These are phyloP conservation scores for Argyresthia albistria DNA, from an alignment of 2,888 invertebrate genomes.

Conservation along the genomic window DNA sequence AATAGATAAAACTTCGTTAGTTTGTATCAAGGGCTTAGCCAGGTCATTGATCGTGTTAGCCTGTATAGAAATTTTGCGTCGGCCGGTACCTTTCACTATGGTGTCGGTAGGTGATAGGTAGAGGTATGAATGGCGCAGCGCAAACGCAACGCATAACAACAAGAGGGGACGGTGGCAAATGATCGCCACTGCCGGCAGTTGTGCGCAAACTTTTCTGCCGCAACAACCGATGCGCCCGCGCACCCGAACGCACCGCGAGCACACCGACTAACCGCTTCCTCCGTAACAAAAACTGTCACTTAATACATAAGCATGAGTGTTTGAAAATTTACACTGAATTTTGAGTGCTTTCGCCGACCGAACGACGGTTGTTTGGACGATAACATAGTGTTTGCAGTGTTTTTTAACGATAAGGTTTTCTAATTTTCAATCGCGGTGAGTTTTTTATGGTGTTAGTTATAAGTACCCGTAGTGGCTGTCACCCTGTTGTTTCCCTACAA, in stretches of 20 bases:
- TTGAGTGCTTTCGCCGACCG: background rate
- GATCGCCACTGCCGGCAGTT: slow-evolving; percentile 21
- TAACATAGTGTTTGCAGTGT: slow-evolving; percentile 12
- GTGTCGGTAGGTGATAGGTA: background rate
- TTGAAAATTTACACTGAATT: background rate
- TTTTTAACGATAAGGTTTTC: slow-evolving; percentile 31
- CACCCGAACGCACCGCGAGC: slow-evolving; percentile 12
- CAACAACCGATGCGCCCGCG: slow-evolving; percentile 21
- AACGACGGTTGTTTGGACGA: slow-evolving; percentile 4
- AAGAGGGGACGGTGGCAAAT: slow-evolving; percentile 6
- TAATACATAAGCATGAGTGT: background rate
- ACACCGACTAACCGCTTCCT: slow-evolving; percentile 9
- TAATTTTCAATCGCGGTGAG: slow-evolving; percentile 47
- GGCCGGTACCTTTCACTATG: slow-evolving; percentile 18
- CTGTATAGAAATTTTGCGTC: slow-evolving; percentile 12
- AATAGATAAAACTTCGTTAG: no score
- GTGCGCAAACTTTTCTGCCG: slow-evolving; percentile 28
- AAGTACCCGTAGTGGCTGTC: no score
- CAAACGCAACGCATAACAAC: no score
- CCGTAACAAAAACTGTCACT: background rate
- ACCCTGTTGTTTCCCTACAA: no score
- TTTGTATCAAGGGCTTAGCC: background rate
- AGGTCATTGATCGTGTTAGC: slow-evolving; percentile 7
- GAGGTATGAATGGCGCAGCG: slow-evolving; percentile 9
- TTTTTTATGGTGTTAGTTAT: slow-evolving; percentile 11